These are phyloP conservation scores for Rhinoptilus africanus DNA, from an alignment of 2,113 vertebrate species.

Conservation along the genomic window DNA sequence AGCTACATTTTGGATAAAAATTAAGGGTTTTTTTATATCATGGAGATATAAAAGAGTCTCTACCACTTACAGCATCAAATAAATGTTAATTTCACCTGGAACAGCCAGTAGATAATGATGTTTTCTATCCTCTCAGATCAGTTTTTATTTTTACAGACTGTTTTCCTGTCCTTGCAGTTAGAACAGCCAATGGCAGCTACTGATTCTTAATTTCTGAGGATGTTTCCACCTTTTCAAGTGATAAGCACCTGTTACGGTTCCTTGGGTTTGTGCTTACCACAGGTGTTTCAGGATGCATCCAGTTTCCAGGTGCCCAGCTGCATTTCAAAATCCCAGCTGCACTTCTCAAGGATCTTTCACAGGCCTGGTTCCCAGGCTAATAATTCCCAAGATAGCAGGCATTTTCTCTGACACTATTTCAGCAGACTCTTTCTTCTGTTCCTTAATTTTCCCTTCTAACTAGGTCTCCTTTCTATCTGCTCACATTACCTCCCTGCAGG, in stretches of 20 bases:
- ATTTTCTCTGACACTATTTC: not conserved
- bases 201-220: not conserved
- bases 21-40: not conserved
- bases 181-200: not conserved
- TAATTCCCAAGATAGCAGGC: not conserved
- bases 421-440: not conserved
- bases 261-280: not conserved
- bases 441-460: not conserved
- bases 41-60: not conserved
- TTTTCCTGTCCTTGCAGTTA: not conserved
- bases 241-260: fast-evolving
- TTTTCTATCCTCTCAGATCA: not conserved
- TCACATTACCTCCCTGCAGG: not conserved
- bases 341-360: not conserved
- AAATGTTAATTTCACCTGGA: not conserved
- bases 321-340: not conserved
- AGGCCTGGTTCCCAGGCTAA: not conserved
- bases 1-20: not conserved
- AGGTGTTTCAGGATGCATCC: not conserved
- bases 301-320: not conserved
- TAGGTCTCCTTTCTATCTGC: not conserved
- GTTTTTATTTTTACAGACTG: not conserved
- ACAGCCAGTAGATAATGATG: not conserved
- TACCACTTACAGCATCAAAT: not conserved
- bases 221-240: not conserved